Evolutionary conservation across 2,113 vertebrate species (phyloP), one percentile per base, ranked within the genome.

Genomic region (Eulemur rufifrons): DNA sequence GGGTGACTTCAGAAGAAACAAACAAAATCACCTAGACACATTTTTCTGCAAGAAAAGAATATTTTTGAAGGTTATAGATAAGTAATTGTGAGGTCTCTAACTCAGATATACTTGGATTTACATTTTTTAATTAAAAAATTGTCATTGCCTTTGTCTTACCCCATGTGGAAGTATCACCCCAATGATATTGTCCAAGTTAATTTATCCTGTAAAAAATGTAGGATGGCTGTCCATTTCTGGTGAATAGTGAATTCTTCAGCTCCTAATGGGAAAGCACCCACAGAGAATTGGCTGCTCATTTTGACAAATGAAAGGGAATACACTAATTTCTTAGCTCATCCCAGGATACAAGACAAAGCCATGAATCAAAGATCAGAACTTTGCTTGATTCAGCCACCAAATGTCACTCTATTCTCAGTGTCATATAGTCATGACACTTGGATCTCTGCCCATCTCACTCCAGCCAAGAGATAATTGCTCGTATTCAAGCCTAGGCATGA

Each of bases 391-490:
- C 77, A 74, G 54, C 63, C 94, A 89, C 83, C 89, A 97, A 93
- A 97, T 90, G 63, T 80, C 94, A 94, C 95, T 96, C 42, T 96
- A 73, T 98, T 95, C 85, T 93, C 88, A 94, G 1, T 20, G 21
- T 86, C 96, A 95, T 86, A 82, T 78, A 96, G 91, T 94, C 94
- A 42, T 92, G 54, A 92, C 80, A 73, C 52, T 96, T 98, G 95
- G 95, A 89, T 97, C 78, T 97, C 81, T 9, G 92, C 95, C 96
- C 82, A 63, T 88, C 80, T 89, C 74, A 92, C 83, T 98, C 96
- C 97, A 97, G 96, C 97, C 98, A 97, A 93, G 94, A 97, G 93
- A 77, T 96, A 97, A 98, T 98, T 98, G 95, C 91, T 98, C 97
- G 91, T 93, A 95, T 56, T 42, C 91, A 59, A 15, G 87, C 84